Evolutionary conservation across 2,797 vertebrate genomes (phyloP).

Genomic region (Pangasius krempfi): DNA sequence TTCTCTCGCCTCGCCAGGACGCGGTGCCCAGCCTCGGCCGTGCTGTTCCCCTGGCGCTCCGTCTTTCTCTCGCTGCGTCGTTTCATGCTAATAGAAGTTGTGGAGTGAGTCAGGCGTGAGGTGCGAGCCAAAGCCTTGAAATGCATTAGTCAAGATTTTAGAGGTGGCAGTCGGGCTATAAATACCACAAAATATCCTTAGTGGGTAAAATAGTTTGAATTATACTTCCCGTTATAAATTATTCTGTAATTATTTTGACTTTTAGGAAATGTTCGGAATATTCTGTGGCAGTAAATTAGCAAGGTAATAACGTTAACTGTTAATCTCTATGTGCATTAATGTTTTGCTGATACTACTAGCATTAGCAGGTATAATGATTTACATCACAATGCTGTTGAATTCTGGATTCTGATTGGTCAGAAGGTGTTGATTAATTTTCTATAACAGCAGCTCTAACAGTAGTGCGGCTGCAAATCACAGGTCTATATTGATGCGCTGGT

Average conservation of each 20-base stretch:
- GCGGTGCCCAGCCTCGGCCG: conserved; percentile 34
- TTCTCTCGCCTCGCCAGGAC: conserved; percentile 63
- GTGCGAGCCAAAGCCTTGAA: conserved; percentile 15
- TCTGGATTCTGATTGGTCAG: neutral
- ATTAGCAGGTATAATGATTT: neutral
- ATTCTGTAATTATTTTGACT: neutral
- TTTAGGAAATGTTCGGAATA: neutral
- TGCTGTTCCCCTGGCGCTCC: conserved; percentile 18
- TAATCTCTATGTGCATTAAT: too few species aligned
- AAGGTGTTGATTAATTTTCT: neutral
- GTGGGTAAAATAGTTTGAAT: neutral
- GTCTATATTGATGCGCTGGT: neutral
- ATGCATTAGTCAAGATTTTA: neutral
- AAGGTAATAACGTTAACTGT: neutral
- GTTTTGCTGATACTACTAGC: neutral
- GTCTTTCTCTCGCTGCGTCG: conserved; percentile 11
- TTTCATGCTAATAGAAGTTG: conserved; percentile 21
- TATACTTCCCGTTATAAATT: neutral
- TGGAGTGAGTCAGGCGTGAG: neutral
- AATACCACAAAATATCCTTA: conserved; percentile 22
- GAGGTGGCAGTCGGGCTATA: conserved; percentile 38
- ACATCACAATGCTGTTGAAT: neutral
- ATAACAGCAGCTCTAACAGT: neutral
- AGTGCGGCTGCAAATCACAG: neutral
- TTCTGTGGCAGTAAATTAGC: neutral